Evolutionary conservation across 2,888 invertebrate genomes (phyloP).

Genomic region (Sycophila texana): DNA sequence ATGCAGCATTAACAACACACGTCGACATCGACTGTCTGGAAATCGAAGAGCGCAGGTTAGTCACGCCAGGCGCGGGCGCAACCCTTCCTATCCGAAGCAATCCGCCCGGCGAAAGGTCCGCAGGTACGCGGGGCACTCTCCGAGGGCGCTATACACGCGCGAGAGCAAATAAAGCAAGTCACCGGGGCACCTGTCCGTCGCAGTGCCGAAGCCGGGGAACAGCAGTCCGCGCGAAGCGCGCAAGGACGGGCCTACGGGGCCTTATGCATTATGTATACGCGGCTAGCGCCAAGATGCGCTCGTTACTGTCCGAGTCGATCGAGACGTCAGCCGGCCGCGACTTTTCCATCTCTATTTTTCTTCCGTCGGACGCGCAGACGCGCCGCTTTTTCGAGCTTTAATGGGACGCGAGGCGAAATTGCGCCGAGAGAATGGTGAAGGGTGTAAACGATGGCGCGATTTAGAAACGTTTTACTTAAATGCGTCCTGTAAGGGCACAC

Average conservation of each 20-base stretch:
- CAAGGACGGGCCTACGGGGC: slow-evolving; percentile 42
- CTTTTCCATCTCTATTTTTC: neutral
- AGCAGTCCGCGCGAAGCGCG: slow-evolving; percentile 64
- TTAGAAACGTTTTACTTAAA: neutral
- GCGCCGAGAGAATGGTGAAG: neutral
- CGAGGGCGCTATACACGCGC: neutral
- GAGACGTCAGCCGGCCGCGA: slow-evolving; percentile 19
- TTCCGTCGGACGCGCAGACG: neutral
- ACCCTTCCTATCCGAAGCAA: too few species aligned
- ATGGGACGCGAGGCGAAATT: slow-evolving; percentile 1
- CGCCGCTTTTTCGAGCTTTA: neutral
- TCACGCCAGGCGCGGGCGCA: too few species aligned
- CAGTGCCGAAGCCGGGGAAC: slow-evolving; percentile 53
- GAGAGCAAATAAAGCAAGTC: slow-evolving; percentile 67
- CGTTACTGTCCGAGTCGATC: slow-evolving; percentile 37
- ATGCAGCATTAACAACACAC: too few species aligned
- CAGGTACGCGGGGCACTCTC: slow-evolving; percentile 23
- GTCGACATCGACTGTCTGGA: too few species aligned
- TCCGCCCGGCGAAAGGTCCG: neutral
- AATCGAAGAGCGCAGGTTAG: too few species aligned
- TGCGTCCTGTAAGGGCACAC: neutral
- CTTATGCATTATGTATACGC: slow-evolving; percentile 44
- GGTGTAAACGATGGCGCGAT: neutral
- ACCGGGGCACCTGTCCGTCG: slow-evolving; percentile 70
- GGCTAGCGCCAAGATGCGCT: slow-evolving; percentile 20